Base-by-base conservation (phyloP, 2,113 vertebrate species). In the Sapayoa aenigma region DNA sequence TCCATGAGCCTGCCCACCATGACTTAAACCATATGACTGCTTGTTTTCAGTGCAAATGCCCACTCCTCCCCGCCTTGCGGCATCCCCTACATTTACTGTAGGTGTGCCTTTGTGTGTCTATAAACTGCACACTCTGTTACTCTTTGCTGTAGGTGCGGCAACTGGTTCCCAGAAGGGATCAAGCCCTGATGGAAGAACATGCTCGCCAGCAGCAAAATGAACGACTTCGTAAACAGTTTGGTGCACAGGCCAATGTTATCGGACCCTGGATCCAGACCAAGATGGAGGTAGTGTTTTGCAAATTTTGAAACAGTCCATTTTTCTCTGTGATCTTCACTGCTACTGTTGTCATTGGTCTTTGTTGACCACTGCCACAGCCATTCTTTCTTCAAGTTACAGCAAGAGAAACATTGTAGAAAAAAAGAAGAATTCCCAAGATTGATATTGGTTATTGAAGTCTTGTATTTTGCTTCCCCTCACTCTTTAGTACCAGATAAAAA, bases 181-280 rank as follows among this genome's bases (percentile, higher is more conserved):
- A 99, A 91, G 99, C 99, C 33, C 98, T 99, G 94, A 99, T 99
- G 14, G 99, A 99, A 86, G 99, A 99, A 81, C 99, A 99, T 12
- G 97, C 99, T 71, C 99, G 99, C 42, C 99, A 99, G 96, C 99
- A 99, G 97, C 99, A 99, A 94, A 99, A 99, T 5, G 99, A 99
- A 89, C 98, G 98, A 12, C 98, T 99, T 93, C 99, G 99, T 81
- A 98, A 99, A 90, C 99, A 99, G 97, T 99, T 99, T n/a, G 99
- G 98, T 47, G 98, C 98, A 84, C 99, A 99, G 97, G 99, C 99
- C 96, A 99, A 99, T 12, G 98, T 99, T 91, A 99, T 99, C 10
- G 99, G 99, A 42, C 99, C 99, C 87, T 99, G 99, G 99, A 99
- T 99, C 97, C 99, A 99, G 98, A 99, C 97, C 95, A 99, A 99